These are phyloP conservation scores for Diploptera punctata DNA, from an alignment of 2,888 invertebrate genomes.

Conservation along the genomic window DNA sequence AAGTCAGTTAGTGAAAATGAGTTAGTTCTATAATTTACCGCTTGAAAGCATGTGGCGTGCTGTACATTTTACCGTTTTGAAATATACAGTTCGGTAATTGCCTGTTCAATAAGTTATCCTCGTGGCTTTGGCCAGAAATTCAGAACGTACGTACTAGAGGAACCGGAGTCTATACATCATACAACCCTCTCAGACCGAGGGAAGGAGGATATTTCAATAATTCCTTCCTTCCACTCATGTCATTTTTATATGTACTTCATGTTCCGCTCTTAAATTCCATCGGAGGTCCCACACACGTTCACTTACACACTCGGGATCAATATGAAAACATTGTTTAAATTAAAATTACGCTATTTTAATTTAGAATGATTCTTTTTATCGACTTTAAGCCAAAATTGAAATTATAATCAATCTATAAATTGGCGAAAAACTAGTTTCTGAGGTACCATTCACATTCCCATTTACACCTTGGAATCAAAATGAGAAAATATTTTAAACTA, in stretches of 20 bases:
- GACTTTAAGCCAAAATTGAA: too few species aligned
- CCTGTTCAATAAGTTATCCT: neutral
- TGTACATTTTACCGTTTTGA: neutral
- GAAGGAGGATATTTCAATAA: neutral
- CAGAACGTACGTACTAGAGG: neutral
- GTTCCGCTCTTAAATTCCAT: neutral
- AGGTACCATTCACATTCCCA: too few species aligned
- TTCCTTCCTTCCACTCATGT: neutral
- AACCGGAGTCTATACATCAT: neutral
- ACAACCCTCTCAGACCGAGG: neutral
- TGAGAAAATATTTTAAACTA: too few species aligned
- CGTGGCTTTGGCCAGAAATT: neutral
- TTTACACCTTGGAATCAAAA: too few species aligned
- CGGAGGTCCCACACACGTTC: too few species aligned
- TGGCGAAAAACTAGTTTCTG: too few species aligned
- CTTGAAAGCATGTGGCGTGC: neutral
- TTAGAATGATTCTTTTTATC: too few species aligned
- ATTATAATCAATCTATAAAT: too few species aligned
- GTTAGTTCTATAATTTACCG: neutral
- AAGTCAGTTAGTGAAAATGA: too few species aligned
- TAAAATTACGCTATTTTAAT: too few species aligned
- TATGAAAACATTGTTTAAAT: too few species aligned
- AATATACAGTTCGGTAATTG: constrained; percentile 3
- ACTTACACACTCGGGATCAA: too few species aligned
- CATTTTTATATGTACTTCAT: neutral